phyloP scores from a whole-genome alignment of 2,888 invertebrate genomes.

The Vesta saturnalis region DNA sequence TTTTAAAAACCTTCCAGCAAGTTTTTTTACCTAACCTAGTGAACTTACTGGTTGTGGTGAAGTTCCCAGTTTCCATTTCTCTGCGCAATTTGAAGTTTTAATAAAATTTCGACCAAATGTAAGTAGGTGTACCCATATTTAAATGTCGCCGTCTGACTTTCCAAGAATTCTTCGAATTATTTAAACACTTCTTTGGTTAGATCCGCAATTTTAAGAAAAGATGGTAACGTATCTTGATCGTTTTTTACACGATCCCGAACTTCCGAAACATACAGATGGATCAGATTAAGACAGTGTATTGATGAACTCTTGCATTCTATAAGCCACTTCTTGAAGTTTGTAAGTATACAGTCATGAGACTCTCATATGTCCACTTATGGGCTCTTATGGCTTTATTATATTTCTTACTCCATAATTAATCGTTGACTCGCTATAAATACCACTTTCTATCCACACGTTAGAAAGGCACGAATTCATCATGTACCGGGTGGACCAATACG shows the following conservation, averaged over 20 bases:
- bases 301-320: slow-evolving; percentile 24
- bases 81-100: slow-evolving; percentile 28
- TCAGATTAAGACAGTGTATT: slow-evolving; percentile 23
- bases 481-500: no score
- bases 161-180: slow-evolving; percentile 21
- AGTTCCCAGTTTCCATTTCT: slow-evolving; percentile 32
- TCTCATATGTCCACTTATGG: no score
- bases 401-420: no score
- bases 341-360: no score
- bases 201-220: slow-evolving; percentile 12
- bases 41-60: no score
- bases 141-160: not conserved
- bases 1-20: no score
- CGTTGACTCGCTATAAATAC: no score
- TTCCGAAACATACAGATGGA: not conserved
- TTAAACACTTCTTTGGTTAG: not conserved
- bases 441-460: no score
- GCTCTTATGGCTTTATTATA: no score
- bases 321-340: slow-evolving; percentile 35
- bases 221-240: not conserved
- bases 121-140: not conserved
- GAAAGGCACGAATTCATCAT: no score
- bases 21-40: no score
- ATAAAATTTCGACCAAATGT: not conserved
- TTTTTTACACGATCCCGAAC: not conserved